These are phyloP conservation scores for Lysandra bellargus DNA, from an alignment of 2,888 invertebrate species.

Conservation along the genomic window DNA sequence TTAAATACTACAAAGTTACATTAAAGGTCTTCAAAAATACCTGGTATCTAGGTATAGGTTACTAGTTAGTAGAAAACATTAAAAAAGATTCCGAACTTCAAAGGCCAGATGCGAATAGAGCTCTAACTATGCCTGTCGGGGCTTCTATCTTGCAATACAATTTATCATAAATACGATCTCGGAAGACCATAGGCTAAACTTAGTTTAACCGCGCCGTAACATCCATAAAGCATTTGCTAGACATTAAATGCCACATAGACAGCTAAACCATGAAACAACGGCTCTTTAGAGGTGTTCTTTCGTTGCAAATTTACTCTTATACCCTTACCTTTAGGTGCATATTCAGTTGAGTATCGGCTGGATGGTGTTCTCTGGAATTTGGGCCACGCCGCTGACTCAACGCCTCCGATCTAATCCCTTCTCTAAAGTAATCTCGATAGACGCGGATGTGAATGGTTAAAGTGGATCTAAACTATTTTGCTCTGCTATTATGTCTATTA, in stretches of 20 bases:
- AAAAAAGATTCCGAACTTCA: background rate
- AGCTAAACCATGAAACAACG: constrained; percentile 61
- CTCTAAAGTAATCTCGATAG: constrained; percentile 58
- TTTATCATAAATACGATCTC: constrained; percentile 18
- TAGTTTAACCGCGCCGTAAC: constrained; percentile 45
- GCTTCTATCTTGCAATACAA: constrained; percentile 16
- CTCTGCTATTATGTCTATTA: background rate
- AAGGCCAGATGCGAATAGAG: background rate
- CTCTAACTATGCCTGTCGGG: constrained; percentile 18
- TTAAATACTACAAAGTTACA: too few species aligned
- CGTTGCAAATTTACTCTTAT: constrained; percentile 50
- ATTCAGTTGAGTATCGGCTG: constrained; percentile 53
- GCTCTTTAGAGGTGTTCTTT: constrained; percentile 49
- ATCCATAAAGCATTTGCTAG: constrained; percentile 64
- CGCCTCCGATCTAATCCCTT: constrained; percentile 68
- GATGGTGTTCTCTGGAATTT: constrained; percentile 76
- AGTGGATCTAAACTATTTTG: constrained; percentile 29
- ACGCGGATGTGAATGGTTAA: constrained; percentile 50
- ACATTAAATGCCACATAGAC: constrained; percentile 58
- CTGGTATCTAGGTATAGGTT: background rate
- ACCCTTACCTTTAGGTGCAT: constrained; percentile 46
- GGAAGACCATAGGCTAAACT: constrained; percentile 26
- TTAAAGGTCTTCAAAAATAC: too few species aligned
- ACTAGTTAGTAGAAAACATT: background rate
- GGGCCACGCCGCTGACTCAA: constrained; percentile 77